Conservation (phyloP, 2,888 invertebrate species). For the Aspidiotus destructor region DNA sequence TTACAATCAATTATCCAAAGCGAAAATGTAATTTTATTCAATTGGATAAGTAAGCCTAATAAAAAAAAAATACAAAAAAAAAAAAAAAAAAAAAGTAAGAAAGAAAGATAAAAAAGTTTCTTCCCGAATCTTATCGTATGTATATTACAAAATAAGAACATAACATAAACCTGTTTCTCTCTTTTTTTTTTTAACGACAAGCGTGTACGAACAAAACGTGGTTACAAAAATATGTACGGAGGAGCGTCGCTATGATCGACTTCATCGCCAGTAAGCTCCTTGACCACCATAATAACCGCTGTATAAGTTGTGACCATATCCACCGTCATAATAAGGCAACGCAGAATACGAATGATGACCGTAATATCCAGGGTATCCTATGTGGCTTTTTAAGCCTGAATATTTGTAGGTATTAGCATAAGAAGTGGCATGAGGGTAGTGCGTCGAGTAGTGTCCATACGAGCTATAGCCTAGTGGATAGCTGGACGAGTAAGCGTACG, state of each 20-base stretch:
- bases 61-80: too few species aligned
- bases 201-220: slow-evolving; percentile 2
- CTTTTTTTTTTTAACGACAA: slow-evolving; percentile 15
- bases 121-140: too few species aligned
- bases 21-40: too few species aligned
- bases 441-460: slow-evolving; percentile 28
- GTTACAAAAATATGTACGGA: slow-evolving; percentile 5
- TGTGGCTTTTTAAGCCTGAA: slow-evolving; percentile 7
- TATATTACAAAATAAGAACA: too few species aligned
- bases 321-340: not conserved
- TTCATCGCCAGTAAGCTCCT: not conserved
- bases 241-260: slow-evolving; percentile 9
- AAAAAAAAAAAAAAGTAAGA: too few species aligned
- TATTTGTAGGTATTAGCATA: slow-evolving; percentile 55
- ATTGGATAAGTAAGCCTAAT: too few species aligned
- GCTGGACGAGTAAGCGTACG: slow-evolving; percentile 25
- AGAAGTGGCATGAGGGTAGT: slow-evolving; percentile 51
- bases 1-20: too few species aligned
- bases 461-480: not conserved
- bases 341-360: slow-evolving; percentile 11
- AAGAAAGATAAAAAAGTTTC: too few species aligned
- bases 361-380: slow-evolving; percentile 18
- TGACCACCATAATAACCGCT: slow-evolving; percentile 16
- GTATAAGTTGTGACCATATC: not conserved
- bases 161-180: not conserved